Evolutionary conservation across 2,888 invertebrate genomes (phyloP).

Genomic region (Pyralis farinalis): DNA sequence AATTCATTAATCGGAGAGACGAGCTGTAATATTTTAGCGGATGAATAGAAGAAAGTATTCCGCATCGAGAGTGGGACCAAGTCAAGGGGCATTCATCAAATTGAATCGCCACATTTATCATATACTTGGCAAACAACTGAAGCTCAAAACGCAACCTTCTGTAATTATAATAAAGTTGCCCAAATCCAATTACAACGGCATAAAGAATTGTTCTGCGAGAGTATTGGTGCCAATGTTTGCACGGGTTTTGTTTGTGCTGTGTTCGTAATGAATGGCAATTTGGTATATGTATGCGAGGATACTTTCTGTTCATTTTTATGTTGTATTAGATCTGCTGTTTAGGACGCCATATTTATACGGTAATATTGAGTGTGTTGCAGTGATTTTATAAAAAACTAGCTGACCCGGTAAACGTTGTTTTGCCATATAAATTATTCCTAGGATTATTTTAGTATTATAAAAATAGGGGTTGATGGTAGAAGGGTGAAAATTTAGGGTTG

Average conservation of each 20-base stretch:
- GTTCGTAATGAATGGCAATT: conserved; percentile 9
- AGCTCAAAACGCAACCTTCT: not conserved
- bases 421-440: too few species aligned
- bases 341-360: not conserved
- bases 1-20: conserved; percentile 60
- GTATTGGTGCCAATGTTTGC: conserved; percentile 11
- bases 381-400: too few species aligned
- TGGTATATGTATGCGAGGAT: conserved; percentile 5
- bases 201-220: conserved; percentile 1
- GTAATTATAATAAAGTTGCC: not conserved
- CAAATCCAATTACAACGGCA: not conserved
- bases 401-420: too few species aligned
- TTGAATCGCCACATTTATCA: conserved; percentile 22
- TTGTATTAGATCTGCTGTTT: not conserved
- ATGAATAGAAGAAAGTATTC: conserved; percentile 66
- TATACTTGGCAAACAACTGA: not conserved
- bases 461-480: too few species aligned
- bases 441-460: too few species aligned
- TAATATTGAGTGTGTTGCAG: too few species aligned
- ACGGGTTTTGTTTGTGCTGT: conserved; percentile 9
- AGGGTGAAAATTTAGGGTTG: too few species aligned
- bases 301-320: not conserved
- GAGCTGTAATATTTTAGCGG: conserved; percentile 57
- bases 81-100: conserved; percentile 43
- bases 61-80: conserved; percentile 12